Evolutionary conservation across 2,888 invertebrate genomes (phyloP), one percentile per base, ranked within the genome.

Genomic region (Gasteruption jaculator): DNA sequence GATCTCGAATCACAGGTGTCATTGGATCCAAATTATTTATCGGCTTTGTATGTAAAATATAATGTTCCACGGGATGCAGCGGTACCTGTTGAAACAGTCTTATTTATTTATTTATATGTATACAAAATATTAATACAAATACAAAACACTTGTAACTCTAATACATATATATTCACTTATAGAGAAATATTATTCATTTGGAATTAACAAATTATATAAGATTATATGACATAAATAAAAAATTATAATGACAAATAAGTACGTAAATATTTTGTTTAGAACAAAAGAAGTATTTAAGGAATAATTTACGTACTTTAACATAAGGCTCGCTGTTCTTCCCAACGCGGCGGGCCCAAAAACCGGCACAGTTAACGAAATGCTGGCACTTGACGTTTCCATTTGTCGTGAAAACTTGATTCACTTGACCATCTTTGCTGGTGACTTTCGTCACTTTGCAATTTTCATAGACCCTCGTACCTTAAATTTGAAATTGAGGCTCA

Each of bases 321-420:
- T 81, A 80, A 2, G 93, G 93, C 43, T 83, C 79, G 16, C 91
- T 86, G 48, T 88, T 71, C 62, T 89, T 86, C 5, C 94, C 95
- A 31, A 95, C 82, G 68, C 86, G 84, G 52, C 93, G 78, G 0
- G 93, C 91, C 93, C 94, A 95, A 73, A 93, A 90, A 6, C 97
- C 97, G 16, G 90, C 87, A 67, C 92, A 91, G 73, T 97, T 97
- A 20, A 99, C 89, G 72, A 97, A 96, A 69, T 83, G 86, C 55
- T 92, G 83, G 71, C 95, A 95, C 48, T 86, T 77, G 10, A 93
- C 80, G 7, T 75, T 72, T 0, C 93, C 93, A 2, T 76, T 74
- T 4, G 79, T 79, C 0, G 93, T 93, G 57, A 87, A 85, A 6
- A 92, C 86, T 3, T 82, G 82, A 11, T 78, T 74, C 1, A 93